Evolutionary conservation across 2,113 vertebrate genomes (phyloP).

Genomic region (Rhinoderma darwinii): DNA sequence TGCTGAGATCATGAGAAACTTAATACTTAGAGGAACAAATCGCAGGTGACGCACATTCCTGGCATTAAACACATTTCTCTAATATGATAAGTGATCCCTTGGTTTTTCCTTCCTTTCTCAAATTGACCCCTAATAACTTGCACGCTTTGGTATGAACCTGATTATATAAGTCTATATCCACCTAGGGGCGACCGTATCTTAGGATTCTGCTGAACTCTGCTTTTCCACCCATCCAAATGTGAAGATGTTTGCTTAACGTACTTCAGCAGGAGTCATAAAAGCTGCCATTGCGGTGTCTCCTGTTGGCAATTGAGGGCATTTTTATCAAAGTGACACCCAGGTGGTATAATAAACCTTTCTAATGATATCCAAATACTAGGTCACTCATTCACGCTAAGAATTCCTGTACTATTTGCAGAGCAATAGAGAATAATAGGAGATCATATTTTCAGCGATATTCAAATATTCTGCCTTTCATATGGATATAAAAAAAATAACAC

Average conservation of each 20-base stretch:
- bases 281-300: neutral
- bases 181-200: neutral
- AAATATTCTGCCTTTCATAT: conserved; percentile 20
- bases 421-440: conserved; percentile 50
- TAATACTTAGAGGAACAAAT: neutral
- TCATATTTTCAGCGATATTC: conserved; percentile 25
- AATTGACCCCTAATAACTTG: conserved; percentile 28
- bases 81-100: conserved; percentile 27
- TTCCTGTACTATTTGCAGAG: conserved; percentile 4
- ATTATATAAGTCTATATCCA: neutral
- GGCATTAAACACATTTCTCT: neutral
- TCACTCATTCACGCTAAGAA: conserved; percentile 3
- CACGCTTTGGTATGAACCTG: neutral
- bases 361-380: conserved; percentile 12
- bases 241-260: neutral
- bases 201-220: neutral
- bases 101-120: neutral
- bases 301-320: neutral
- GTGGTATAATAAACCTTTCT: conserved; percentile 27
- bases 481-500: conserved; percentile 9
- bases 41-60: neutral
- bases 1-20: too few species aligned
- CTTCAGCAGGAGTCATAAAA: conserved; percentile 14
- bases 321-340: conserved; percentile 24
- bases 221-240: neutral